Percentiles rank a stretch among this genome's conserved stretches.
Conservation (phyloP, 2,888 invertebrate species). For the Lutraria lutraria region DNA sequence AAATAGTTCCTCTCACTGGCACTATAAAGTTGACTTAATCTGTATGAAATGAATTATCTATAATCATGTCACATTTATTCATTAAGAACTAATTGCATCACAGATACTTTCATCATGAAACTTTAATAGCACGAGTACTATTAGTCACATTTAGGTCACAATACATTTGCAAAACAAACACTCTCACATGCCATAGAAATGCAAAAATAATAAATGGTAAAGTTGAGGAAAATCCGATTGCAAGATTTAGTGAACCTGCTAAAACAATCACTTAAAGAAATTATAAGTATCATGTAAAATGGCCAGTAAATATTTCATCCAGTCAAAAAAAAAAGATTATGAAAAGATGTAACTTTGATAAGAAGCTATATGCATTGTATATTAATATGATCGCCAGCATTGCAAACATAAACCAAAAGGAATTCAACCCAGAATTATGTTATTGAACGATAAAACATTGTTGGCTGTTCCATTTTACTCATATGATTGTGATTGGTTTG, state of each 20-base stretch:
- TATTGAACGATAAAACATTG: no score
- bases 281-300: no score
- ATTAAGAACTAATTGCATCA: constrained; percentile 35
- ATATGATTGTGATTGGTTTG: no score
- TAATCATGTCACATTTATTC: constrained; percentile 15
- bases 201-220: background rate
- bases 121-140: background rate
- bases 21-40: background rate
- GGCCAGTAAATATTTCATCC: no score
- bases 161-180: background rate
- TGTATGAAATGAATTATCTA: background rate
- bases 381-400: no score
- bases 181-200: background rate
- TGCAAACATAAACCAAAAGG: no score
- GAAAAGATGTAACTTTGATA: no score
- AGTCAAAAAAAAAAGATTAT: no score
- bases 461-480: no score
- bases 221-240: background rate
- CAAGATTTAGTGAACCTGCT: background rate
- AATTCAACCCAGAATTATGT: no score
- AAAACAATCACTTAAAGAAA: background rate
- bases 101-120: background rate
- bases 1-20: background rate
- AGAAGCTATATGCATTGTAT: no score
- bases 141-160: background rate